Percentiles rank a stretch among this genome's conserved stretches.
Conservation (phyloP, 2,797 vertebrate species). For the Falco cherrug region DNA sequence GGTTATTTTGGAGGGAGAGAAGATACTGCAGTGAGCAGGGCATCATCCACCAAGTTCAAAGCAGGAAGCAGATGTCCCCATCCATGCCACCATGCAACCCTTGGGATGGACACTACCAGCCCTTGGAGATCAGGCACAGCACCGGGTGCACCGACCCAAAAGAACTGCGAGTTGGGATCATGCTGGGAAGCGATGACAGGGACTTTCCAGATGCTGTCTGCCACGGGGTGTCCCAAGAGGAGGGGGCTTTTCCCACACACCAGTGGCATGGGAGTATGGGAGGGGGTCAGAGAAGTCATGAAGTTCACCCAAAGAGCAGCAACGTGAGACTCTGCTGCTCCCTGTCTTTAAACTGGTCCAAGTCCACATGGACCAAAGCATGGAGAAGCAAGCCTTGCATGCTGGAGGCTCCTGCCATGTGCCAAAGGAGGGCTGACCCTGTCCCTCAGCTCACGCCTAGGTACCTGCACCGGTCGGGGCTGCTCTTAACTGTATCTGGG, state of each 20-base stretch:
- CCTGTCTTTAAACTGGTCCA: not conserved
- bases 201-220: not conserved
- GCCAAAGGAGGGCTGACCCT: not conserved
- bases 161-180: not conserved
- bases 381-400: no score
- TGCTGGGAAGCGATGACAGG: not conserved
- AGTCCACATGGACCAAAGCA: not conserved
- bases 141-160: no score
- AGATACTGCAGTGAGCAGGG: not conserved
- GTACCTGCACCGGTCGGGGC: rapidly evolving
- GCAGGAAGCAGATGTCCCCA: not conserved
- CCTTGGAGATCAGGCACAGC: not conserved
- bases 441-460: not conserved
- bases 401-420: not conserved
- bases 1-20: not conserved
- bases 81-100: not conserved
- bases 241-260: not conserved
- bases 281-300: not conserved
- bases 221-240: not conserved
- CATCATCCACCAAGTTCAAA: not conserved
- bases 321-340: not conserved
- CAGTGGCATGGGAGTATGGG: no score
- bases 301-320: not conserved
- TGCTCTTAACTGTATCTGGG: not conserved
- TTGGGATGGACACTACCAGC: not conserved